Evolutionary conservation across 2,888 invertebrate genomes (phyloP), one percentile per base, ranked within the genome.

Genomic region (Miltochrista miniata): DNA sequence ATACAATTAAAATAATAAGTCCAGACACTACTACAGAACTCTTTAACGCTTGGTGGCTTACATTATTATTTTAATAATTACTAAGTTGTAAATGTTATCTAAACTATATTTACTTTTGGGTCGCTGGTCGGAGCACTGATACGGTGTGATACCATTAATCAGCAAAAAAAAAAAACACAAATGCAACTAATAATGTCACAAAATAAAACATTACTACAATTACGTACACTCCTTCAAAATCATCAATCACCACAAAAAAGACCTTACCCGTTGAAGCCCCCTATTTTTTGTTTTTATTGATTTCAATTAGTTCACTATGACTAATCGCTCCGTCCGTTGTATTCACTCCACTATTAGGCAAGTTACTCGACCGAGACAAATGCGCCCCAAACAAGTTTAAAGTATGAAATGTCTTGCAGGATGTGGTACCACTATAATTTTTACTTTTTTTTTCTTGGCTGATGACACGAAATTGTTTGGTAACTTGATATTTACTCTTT

Each of bases 401-500:
- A 68, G 64, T 69, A 70, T 68, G 67, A 70, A 68, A 65, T 47
- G 63, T 66, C 61, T 62, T 43, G 57, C 62, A 68, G 69, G 70
- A 68, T 70, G 65, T 66, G 72, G 70, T 71, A 64, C 55, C 56
- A 66, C 43, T 53, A 45, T 57, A 52, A 48, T 56, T 51, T 45
- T 42, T 33, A 13, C 15, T 44, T 51, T 58, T 55, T 55, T 38
- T 57, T 57, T 49, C 40, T 34, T 7, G 14, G 39, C 24, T 68
- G 68, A 67, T 69, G 67, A 62, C 70, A 59, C 56, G 45, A 65
- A 69, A 71, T 68, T 59, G 62, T 70, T 67, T 63, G 63, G 75
- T 73, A 76, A 80, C 75, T 47, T 51, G 72, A 77, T 72, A 73
- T 59, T 62, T 64, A 66, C 47, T 53, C 49, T 49, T n/a, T 61